Percentiles rank a stretch among this genome's conserved stretches.
These are phyloP conservation scores for Heliconius hermathena DNA, from an alignment of 1,140 invertebrate species.

Conservation along the genomic window DNA sequence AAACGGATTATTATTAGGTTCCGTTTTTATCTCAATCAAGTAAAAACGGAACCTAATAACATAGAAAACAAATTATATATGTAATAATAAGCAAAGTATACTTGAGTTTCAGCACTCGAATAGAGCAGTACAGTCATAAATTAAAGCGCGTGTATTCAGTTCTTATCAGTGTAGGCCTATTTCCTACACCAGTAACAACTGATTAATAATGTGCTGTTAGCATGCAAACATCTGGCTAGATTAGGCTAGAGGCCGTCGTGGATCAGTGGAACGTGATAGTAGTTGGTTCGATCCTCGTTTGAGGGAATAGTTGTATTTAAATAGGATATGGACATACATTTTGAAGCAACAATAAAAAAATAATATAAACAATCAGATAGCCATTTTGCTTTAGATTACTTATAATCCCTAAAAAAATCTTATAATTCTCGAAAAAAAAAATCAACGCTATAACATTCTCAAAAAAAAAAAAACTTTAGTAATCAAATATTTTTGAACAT, in stretches of 20 bases:
- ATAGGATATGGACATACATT: too few relatives aligned
- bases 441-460: too few relatives aligned
- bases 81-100: constrained; percentile 23
- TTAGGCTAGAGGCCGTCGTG: not conserved
- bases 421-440: too few relatives aligned
- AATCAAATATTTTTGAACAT: not conserved
- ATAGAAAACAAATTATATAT: not conserved
- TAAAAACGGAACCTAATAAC: not conserved
- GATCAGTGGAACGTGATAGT: too few relatives aligned
- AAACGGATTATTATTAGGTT: not conserved
- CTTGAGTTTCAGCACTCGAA: constrained; percentile 26
- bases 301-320: too few relatives aligned
- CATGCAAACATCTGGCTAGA: constrained; percentile 32
- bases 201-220: constrained; percentile 44
- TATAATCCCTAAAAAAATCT: too few relatives aligned
- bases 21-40: too few relatives aligned
- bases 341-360: too few relatives aligned
- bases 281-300: too few relatives aligned
- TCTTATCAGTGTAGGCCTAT: constrained; percentile 57
- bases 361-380: too few relatives aligned
- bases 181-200: constrained; percentile 51
- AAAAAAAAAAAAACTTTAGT: not conserved
- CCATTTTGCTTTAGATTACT: too few relatives aligned
- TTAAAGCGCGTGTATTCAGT: constrained; percentile 47
- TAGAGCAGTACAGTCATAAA: constrained; percentile 38